A percentile compares a stretch with the other conserved stretches of the same genome.
Evolutionary conservation across 2,888 invertebrate genomes (phyloP).

Genomic region (Digitonthophagus gazella): DNA sequence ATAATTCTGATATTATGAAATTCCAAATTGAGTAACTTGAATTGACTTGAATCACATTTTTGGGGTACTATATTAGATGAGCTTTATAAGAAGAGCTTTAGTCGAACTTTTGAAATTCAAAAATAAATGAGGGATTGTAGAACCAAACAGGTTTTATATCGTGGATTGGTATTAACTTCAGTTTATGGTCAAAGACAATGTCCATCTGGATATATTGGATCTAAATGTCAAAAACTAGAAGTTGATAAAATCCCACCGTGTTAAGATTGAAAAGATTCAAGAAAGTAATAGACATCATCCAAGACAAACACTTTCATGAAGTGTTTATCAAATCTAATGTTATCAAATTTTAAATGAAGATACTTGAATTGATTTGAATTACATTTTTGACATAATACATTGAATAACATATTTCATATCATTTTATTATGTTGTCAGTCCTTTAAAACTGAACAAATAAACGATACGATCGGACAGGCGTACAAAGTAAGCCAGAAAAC

Average conservation of each 20-base stretch:
- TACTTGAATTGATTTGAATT: too few relatives aligned
- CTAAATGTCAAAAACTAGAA: slow-evolving; percentile 80
- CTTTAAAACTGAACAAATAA: neutral
- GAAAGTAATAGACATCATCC: slow-evolving; percentile 85
- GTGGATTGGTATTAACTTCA: slow-evolving; percentile 80
- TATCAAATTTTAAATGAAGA: too few relatives aligned
- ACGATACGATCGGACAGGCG: neutral
- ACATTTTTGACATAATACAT: too few relatives aligned
- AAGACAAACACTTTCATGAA: slow-evolving; percentile 86
- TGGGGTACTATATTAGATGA: too few relatives aligned
- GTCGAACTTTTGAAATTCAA: slow-evolving; percentile 89
- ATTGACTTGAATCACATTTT: too few relatives aligned
- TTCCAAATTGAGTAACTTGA: too few relatives aligned
- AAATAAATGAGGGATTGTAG: slow-evolving; percentile 91
- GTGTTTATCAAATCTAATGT: slow-evolving; percentile 87
- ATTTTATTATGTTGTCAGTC: neutral
- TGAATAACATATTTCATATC: neutral
- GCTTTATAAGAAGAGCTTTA: slow-evolving; percentile 78
- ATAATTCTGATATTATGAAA: too few relatives aligned
- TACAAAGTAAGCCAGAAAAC: neutral
- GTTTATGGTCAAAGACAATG: slow-evolving; percentile 89
- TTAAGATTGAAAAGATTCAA: slow-evolving; percentile 73
- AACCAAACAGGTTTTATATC: slow-evolving; percentile 86
- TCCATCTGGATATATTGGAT: slow-evolving; percentile 81
- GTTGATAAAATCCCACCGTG: slow-evolving; percentile 87